Evolutionary conservation across 2,888 invertebrate genomes (phyloP).

Genomic region (Crepidodera aurea): DNA sequence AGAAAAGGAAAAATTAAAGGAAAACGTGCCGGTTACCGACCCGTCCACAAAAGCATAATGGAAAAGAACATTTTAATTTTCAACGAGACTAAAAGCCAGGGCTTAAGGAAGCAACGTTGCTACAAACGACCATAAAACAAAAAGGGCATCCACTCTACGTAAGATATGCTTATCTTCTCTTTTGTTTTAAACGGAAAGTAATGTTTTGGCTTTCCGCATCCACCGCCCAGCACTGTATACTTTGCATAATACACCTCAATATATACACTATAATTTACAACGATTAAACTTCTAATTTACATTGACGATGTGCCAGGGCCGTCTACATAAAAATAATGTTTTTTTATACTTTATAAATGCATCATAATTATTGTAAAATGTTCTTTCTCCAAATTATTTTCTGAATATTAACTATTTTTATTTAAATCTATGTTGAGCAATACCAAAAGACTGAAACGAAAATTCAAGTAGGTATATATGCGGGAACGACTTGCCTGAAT

Average conservation of each 20-base stretch:
- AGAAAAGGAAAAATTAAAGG: conserved; percentile 9
- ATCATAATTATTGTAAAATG: too few relatives aligned
- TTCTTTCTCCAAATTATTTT: too few relatives aligned
- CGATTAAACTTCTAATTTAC: too few relatives aligned
- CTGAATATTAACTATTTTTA: too few relatives aligned
- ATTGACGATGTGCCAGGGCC: too few relatives aligned
- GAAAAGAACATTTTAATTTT: conserved; percentile 14
- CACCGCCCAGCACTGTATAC: not conserved
- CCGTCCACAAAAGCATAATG: not conserved
- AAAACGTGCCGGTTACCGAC: conserved; percentile 2
- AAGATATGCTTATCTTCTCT: not conserved
- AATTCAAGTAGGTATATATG: too few relatives aligned
- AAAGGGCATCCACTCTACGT: not conserved
- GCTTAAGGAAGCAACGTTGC: conserved; percentile 4
- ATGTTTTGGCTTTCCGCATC: not conserved
- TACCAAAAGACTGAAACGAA: too few relatives aligned
- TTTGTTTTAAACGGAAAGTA: not conserved
- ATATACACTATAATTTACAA: too few relatives aligned
- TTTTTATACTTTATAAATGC: too few relatives aligned
- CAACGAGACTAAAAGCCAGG: conserved; percentile 6
- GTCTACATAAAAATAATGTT: too few relatives aligned
- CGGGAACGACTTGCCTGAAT: too few relatives aligned
- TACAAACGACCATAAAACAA: conserved; percentile 6
- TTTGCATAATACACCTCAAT: not conserved
- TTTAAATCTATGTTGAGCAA: too few relatives aligned